Conservation (phyloP, 2,888 invertebrate species). For the Xylophagus ater region DNA sequence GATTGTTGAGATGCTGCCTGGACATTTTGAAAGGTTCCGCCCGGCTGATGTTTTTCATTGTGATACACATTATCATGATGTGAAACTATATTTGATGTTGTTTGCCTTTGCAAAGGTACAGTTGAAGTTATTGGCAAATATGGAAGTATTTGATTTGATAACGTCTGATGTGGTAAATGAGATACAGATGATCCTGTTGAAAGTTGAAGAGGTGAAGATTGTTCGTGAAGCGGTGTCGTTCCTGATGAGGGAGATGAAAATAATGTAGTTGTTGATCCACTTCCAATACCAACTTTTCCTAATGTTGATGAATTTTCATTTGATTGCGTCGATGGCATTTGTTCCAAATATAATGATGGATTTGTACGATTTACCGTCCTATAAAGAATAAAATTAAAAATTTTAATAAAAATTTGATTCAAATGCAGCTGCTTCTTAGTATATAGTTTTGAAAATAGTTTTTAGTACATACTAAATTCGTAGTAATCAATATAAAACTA, state of each 20-base stretch:
- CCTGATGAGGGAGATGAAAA: conserved; percentile 21
- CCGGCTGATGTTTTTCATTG: conserved; percentile 20
- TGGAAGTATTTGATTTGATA: conserved; percentile 19
- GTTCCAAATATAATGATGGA: conserved; percentile 19
- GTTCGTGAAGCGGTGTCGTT: no score
- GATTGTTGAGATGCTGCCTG: conserved; percentile 15
- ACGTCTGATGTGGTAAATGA: conserved; percentile 34
- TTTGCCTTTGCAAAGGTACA: neutral
- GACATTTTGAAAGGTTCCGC: conserved; percentile 17
- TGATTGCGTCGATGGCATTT: conserved; percentile 17
- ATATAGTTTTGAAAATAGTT: no score
- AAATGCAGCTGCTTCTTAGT: no score
- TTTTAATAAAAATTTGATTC: no score
- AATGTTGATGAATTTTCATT: conserved; percentile 11
- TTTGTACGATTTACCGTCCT: conserved; percentile 20
- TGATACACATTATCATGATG: no score
- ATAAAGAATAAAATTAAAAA: conserved; percentile 12
- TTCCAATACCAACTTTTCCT: neutral
- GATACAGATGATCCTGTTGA: conserved; percentile 10
- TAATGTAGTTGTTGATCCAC: conserved; percentile 33
- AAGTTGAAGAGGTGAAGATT: conserved; percentile 14
- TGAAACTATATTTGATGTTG: no score
- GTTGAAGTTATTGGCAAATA: conserved; percentile 14
- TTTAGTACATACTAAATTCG: no score
- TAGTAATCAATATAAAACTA: no score